phyloP scores from a whole-genome alignment of 2,888 invertebrate genomes.

The Operophtera brumata region DNA sequence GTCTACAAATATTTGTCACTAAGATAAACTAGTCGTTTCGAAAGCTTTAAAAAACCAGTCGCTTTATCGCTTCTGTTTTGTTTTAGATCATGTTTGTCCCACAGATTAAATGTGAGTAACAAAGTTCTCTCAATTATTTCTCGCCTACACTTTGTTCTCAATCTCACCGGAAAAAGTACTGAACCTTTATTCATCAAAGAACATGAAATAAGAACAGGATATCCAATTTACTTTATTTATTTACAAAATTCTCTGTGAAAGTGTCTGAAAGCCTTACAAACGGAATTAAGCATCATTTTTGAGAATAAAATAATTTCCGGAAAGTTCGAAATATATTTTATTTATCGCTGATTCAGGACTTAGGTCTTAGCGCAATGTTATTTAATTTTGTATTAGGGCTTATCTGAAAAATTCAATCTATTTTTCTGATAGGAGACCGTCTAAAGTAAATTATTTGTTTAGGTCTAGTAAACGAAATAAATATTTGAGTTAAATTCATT shows the following conservation, averaged over 20 bases:
- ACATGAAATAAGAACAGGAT: constrained; percentile 3
- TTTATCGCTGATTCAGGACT: background rate
- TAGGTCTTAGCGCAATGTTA: background rate
- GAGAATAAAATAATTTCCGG: constrained; percentile 1
- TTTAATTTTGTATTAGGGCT: background rate
- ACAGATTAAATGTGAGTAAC: too few relatives aligned
- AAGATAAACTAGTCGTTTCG: too few relatives aligned
- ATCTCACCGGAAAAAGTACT: background rate
- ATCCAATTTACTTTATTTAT: constrained; percentile 18
- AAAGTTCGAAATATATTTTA: background rate
- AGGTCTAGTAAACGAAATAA: too few relatives aligned
- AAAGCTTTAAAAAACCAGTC: too few relatives aligned
- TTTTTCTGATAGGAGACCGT: background rate
- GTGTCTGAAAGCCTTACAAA: constrained; percentile 1
- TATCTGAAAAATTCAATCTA: background rate
- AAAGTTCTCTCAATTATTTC: background rate
- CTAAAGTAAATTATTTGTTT: background rate
- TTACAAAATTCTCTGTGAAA: constrained; percentile 1
- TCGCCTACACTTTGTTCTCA: constrained; percentile 1
- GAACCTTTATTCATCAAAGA: constrained; percentile 13
- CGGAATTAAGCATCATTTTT: constrained; percentile 2
- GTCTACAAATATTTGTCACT: too few relatives aligned
- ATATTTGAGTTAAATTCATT: too few relatives aligned
- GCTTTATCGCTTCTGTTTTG: too few relatives aligned
- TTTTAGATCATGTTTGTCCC: too few relatives aligned